Evolutionary conservation across 2,888 invertebrate genomes (phyloP).

Genomic region (Ctena decussata): DNA sequence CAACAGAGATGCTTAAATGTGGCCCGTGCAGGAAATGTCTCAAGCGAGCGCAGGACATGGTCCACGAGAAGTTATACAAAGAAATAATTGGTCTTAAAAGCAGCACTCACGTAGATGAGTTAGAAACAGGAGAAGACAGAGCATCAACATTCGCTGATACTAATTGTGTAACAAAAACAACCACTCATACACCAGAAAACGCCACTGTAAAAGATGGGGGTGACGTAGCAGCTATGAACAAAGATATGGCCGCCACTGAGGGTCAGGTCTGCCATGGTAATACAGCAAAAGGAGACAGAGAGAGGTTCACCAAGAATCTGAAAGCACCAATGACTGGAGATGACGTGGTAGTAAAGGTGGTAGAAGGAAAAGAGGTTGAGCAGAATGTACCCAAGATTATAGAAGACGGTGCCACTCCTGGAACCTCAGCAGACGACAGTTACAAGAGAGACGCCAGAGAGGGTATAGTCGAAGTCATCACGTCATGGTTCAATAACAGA

Average conservation of each 20-base stretch:
- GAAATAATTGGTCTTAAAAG: not conserved
- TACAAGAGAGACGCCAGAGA: not conserved
- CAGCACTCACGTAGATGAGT: not conserved
- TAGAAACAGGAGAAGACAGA: not conserved
- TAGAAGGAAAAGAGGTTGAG: not conserved
- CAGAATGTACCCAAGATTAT: not conserved
- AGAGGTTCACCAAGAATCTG: not conserved
- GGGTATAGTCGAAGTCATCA: not conserved
- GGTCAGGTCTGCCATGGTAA: too few species aligned
- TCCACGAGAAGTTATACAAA: not conserved
- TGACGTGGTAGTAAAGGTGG: not conserved
- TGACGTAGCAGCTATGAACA: not conserved
- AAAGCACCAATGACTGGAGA: not conserved
- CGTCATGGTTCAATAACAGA: not conserved
- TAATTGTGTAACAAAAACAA: not conserved
- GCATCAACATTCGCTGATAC: not conserved
- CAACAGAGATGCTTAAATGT: slow-evolving; percentile 24
- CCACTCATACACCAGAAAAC: not conserved
- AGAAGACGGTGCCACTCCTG: not conserved
- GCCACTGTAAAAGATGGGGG: not conserved
- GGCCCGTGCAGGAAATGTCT: slow-evolving; percentile 28
- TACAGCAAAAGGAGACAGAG: not conserved
- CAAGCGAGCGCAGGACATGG: slow-evolving; percentile 1
- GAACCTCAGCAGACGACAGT: not conserved
- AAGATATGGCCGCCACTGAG: not conserved